Conservation (phyloP, 1,140 invertebrate genomes). For the Stegodyphus dumicola region DNA sequence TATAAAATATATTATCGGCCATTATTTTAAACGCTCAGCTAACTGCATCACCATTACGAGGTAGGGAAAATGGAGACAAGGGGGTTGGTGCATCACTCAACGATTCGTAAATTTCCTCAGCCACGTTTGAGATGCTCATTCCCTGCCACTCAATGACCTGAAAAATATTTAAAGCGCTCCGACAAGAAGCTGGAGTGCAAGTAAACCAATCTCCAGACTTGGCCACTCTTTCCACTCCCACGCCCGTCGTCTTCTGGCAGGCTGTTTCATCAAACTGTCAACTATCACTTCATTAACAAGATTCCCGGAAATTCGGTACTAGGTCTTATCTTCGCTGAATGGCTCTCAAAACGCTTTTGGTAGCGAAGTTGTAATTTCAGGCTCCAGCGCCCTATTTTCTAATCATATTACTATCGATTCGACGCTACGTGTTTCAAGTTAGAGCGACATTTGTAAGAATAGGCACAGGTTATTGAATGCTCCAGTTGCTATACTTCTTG, state of each 20-base stretch:
- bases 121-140: not conserved
- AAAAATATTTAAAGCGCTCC: not conserved
- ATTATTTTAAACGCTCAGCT: too few relatives aligned
- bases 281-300: slow-evolving; percentile 4
- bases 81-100: not conserved
- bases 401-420: too few relatives aligned
- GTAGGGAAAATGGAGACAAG: not conserved
- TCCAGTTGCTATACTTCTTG: too few relatives aligned
- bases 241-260: not conserved
- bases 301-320: not conserved
- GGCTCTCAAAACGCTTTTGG: not conserved
- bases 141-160: not conserved
- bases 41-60: too few relatives aligned
- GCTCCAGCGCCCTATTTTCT: too few relatives aligned
- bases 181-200: not conserved
- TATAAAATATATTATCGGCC: too few relatives aligned
- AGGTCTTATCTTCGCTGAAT: not conserved
- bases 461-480: too few relatives aligned
- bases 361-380: too few relatives aligned
- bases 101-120: not conserved
- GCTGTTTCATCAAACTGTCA: slow-evolving; percentile 16
- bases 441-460: too few relatives aligned
- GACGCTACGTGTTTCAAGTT: too few relatives aligned
- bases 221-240: not conserved
- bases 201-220: not conserved